These are phyloP conservation scores for Helicoverpa armigera DNA, from an alignment of 1,140 invertebrate species.

Conservation along the genomic window DNA sequence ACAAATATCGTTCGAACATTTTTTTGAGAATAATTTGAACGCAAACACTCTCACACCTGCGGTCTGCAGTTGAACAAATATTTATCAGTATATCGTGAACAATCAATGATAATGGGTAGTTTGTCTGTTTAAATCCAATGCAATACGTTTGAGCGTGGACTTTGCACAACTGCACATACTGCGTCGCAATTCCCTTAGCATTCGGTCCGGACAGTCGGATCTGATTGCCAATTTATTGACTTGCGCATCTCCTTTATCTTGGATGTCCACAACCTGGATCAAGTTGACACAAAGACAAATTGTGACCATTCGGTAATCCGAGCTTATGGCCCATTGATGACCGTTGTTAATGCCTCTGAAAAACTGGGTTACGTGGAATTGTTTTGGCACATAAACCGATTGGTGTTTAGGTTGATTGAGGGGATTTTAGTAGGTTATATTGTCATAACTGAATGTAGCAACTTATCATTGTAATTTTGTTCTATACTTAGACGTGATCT, in stretches of 20 bases:
- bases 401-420: neutral
- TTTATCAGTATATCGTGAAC: conserved; percentile 9
- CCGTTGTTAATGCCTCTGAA: conserved; percentile 42
- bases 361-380: conserved; percentile 40
- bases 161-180: conserved; percentile 37
- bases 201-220: conserved; percentile 1
- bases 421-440: neutral
- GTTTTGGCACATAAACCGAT: conserved; percentile 5
- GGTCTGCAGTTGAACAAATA: neutral
- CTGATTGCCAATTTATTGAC: conserved; percentile 56
- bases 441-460: neutral
- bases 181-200: conserved; percentile 11
- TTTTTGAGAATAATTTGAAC: conserved; percentile 25
- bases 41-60: conserved; percentile 2
- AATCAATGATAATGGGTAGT: conserved; percentile 27
- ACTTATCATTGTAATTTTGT: neutral
- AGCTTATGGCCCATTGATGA: conserved; percentile 53
- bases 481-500: too few species aligned
- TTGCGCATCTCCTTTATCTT: conserved; percentile 51
- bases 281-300: conserved; percentile 55
- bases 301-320: conserved; percentile 52
- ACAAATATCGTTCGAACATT: neutral
- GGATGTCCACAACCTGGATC: conserved; percentile 46
- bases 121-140: conserved; percentile 44
- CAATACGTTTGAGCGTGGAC: neutral